Evolutionary conservation across 2,888 invertebrate genomes (phyloP), one percentile per base, ranked within the genome.

Genomic region (Atrina japonica): DNA sequence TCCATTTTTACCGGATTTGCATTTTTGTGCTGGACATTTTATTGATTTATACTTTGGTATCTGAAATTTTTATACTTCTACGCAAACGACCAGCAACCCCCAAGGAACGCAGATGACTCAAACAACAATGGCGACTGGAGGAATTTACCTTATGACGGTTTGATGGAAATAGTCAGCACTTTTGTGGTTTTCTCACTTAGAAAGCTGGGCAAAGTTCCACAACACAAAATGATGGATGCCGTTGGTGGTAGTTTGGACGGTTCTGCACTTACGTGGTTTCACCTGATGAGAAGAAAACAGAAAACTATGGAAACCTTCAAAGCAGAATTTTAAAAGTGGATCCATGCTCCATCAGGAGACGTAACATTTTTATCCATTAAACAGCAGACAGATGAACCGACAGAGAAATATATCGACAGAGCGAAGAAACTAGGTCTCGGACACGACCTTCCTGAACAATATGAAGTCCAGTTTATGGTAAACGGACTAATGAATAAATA

Each of bases 391-490:
- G 21, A 9, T 16, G 49, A 49, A 49, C 14, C 7, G 14, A 21
- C 14, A 41, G 41, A n/a, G 14, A 21, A 7, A 7, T 49, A 49
- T 18, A 9, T 49, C 9, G 49, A 16, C 9, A 49, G 1, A 49
- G 49, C 49, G 21, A 1, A 49, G n/a, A 1, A 49, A 49, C 16
- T 0, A 18, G 16, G 49, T 21, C 18, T 49, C 21, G 9, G 49
- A 18, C 49, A 49, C 21, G 18, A 49, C 21, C 49, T 1, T 18
- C 49, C 49, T 9, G 49, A 49, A 18, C 49, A 16, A 11, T 49
- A 49, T 18, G 21, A 49, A 18, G 49, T 49, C 18, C 49, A 49
- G 21, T 49, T 49, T 18, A 49, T 49, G 7, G 21, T 49, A n/a
- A 49, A 49, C 18, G 49, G 49, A 11, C 49, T 49, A 11, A 49